Evolutionary conservation across 2,797 vertebrate species (phyloP).

Genomic region (Ibycter americanus): DNA sequence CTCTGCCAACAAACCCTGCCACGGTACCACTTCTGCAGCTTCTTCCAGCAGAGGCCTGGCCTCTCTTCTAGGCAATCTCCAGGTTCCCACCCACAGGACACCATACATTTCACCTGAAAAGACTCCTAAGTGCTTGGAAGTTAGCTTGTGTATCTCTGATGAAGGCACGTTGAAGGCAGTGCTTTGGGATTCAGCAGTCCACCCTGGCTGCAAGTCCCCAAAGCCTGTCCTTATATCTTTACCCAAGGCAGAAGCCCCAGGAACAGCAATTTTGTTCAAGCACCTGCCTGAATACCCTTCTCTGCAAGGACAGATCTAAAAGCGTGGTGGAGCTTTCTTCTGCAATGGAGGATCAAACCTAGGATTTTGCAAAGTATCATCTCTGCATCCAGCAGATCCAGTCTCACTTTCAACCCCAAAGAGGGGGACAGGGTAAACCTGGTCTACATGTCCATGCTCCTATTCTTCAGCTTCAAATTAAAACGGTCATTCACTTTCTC

Average conservation of each 20-base stretch:
- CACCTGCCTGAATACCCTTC: neutral
- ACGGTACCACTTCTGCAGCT: neutral
- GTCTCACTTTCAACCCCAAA: neutral
- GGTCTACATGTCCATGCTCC: neutral
- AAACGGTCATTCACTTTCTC: neutral
- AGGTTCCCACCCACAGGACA: neutral
- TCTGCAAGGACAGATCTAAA: neutral
- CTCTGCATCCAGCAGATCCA: neutral
- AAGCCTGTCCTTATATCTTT: fast-evolving
- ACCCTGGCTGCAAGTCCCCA: neutral
- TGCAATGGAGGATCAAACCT: neutral
- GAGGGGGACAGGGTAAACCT: neutral
- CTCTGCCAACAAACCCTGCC: neutral
- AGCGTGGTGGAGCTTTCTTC: neutral
- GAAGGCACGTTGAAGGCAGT: neutral
- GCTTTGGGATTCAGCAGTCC: neutral
- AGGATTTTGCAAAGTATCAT: neutral
- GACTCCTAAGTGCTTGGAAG: neutral
- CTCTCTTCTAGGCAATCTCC: neutral
- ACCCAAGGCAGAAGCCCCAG: neutral
- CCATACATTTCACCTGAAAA: neutral
- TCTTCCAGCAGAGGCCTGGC: neutral
- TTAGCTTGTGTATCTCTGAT: neutral
- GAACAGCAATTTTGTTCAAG: neutral
- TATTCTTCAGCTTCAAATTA: neutral